Evolutionary conservation across 2,113 vertebrate species (phyloP), one percentile per base, ranked within the genome.

Genomic region (Paradoxurus hermaphroditus): DNA sequence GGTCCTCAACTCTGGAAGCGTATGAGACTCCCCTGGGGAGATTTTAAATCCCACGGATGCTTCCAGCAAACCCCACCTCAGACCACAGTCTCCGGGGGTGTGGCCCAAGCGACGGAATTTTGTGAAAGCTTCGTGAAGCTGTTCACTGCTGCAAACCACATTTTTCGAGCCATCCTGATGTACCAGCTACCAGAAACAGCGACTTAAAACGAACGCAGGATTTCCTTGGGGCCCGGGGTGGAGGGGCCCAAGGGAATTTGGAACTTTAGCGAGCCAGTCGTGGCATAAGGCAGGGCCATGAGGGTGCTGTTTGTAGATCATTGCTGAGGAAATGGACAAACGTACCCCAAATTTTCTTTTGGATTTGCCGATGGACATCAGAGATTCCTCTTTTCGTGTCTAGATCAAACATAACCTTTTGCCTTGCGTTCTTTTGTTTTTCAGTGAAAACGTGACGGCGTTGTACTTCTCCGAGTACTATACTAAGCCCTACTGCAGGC

Each of bases 401-500:
- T 44, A 87, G 63, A 34, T 39, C 39, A 59, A 68, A 25, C 3
- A 6, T 15, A 34, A 87, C 31, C 15, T 19, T 68, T 14, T 62
- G 36, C 13, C 31, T 73, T 46, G 2, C 29, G 75, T 78, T 18
- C 63, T 93, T 51, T 12, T 93, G 27, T 90, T 44, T 97, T 98
- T 78, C 97, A 99, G 99, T 75, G 98, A 98, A 31, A 97, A 97
- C 0, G 93, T 11, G 1, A 39, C 92, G 4, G 79, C 92, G 46
- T 90, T 98, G 68, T 99, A 99, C 90, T 99, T 99, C 90, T 82
- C 97, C 56, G 98, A 99, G 97, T 99, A 99, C 96, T 99, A 99
- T 94, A 98, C 98, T 23, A 99, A 99, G 95, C 99, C 99, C 27
- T 99, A 99, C 95, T 99, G 99, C 51, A 97, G 99, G 96, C 99